These are phyloP conservation scores for Grammatotria lemairii DNA, from an alignment of 2,113 vertebrate genomes.

Conservation along the genomic window DNA sequence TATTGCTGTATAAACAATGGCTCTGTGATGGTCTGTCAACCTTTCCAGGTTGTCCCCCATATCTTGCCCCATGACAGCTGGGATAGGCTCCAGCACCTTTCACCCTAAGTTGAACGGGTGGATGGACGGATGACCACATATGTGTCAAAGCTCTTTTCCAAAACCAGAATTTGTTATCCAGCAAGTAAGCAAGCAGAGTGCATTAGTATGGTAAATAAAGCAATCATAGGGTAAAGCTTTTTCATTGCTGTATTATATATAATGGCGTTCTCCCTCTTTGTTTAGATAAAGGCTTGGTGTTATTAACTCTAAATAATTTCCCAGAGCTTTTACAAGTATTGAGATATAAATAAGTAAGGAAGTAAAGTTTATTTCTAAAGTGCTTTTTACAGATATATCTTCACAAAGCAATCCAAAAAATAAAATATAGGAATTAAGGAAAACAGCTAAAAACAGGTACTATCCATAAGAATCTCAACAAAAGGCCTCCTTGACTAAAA, in stretches of 20 bases:
- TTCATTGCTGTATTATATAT: not conserved
- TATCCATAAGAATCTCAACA: not conserved
- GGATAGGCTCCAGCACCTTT: not conserved
- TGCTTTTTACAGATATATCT: not conserved
- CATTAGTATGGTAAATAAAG: not conserved
- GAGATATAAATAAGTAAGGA: not conserved
- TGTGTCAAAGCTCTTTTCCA: not conserved
- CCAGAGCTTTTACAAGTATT: not conserved
- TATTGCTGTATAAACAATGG: not conserved
- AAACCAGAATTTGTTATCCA: not conserved
- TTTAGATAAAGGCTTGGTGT: not conserved
- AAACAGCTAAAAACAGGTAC: not conserved
- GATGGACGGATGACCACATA: not conserved
- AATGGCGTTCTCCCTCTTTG: not conserved
- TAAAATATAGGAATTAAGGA: not conserved
- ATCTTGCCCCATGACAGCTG: not conserved
- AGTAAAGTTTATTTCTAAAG: not conserved
- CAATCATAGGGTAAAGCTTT: not conserved
- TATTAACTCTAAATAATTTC: not conserved
- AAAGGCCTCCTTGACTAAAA: not conserved
- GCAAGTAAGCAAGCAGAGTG: not conserved
- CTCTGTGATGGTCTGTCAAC: not conserved
- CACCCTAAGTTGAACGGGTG: not conserved
- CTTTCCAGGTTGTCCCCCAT: not conserved
- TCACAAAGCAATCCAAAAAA: not conserved